phyloP scores from a whole-genome alignment of 2,113 vertebrate species.

The Hirundichthys speculiger region DNA sequence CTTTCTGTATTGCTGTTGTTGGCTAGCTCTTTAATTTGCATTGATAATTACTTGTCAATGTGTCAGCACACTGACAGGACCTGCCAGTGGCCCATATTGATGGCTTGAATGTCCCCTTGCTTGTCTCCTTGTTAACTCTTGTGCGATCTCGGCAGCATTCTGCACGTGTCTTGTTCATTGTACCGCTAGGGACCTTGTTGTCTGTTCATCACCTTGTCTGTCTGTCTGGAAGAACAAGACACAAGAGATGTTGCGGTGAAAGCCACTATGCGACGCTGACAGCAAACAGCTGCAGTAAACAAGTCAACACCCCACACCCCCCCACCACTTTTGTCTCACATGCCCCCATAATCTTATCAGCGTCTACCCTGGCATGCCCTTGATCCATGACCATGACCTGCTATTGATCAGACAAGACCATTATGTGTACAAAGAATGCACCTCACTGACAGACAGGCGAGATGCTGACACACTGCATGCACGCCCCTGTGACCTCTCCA shows the following conservation, averaged over 20 bases:
- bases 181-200: slow-evolving; percentile 68
- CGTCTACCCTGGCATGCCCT: slow-evolving; percentile 68
- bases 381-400: slow-evolving; percentile 78
- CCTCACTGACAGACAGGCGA: slow-evolving; percentile 35
- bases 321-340: slow-evolving; percentile 58
- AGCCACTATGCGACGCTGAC: slow-evolving; percentile 66
- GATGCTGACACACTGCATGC: slow-evolving; percentile 31
- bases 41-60: slow-evolving; percentile 92
- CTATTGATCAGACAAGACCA: slow-evolving; percentile 74
- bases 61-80: slow-evolving; percentile 88
- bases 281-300: slow-evolving; percentile 81
- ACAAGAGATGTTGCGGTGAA: slow-evolving; percentile 48
- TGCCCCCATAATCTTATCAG: slow-evolving; percentile 66
- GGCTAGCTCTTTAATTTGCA: slow-evolving; percentile 92
- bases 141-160: slow-evolving; percentile 67
- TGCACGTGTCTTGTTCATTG: slow-evolving; percentile 55
- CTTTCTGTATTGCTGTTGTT: slow-evolving; percentile 83
- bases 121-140: slow-evolving; percentile 80
- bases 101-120: slow-evolving; percentile 76
- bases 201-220: slow-evolving; percentile 73
- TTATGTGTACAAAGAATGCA: slow-evolving; percentile 57
- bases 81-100: slow-evolving; percentile 81
- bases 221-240: slow-evolving; percentile 60
- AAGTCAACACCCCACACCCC: slow-evolving; percentile 69
- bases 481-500: slow-evolving; percentile 27